Evolutionary conservation across 2,888 invertebrate species (phyloP), one percentile per base, ranked within the genome.

Genomic region (Lobophora halterata): DNA sequence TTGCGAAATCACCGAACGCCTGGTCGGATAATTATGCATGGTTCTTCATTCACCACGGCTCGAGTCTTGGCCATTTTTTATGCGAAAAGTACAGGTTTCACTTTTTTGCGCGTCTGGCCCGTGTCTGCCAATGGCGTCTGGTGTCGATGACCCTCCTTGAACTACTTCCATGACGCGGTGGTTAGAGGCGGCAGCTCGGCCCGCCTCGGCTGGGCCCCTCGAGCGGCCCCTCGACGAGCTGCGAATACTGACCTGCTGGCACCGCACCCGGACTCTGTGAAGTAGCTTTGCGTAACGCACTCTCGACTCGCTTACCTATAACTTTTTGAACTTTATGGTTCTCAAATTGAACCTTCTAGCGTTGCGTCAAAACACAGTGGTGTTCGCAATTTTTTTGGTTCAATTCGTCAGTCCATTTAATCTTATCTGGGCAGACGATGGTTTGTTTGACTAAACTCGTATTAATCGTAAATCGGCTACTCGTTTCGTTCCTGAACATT

Each of bases 41-140:
- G 56, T 56, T 51, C 47, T 52, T 54, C 48, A 52, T 56, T 55
- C 51, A 52, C 43, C 41, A 43, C 49, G 38, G 39, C 24, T 35
- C 30, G 44, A 30, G 13, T 47, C 46, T 42, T 43, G 39, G 46
- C 40, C 43, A 35, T 51, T 52, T 55, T 53, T 56, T 52, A 41
- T 55, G 60, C 65, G 71, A 77, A 81, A 81, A 79, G 65, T 69
- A 64, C 69, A 67, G 71, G 79, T 83, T 85, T 83, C 79, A 79
- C 79, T 83, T 86, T 85, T 85, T 86, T 86, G 81, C 59, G 62
- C 71, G 86, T 85, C 86, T 86, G 79, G 80, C 67, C 62, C 57
- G 62, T 63, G 85, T 85, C 83, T 85, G 79, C 65, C 71, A 65
- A 71, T 73, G 71, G 65, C 62, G 77, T 66, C 69, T 58, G 27